phyloP scores from a whole-genome alignment of 2,113 vertebrate genomes.

The Nymphicus hollandicus region DNA sequence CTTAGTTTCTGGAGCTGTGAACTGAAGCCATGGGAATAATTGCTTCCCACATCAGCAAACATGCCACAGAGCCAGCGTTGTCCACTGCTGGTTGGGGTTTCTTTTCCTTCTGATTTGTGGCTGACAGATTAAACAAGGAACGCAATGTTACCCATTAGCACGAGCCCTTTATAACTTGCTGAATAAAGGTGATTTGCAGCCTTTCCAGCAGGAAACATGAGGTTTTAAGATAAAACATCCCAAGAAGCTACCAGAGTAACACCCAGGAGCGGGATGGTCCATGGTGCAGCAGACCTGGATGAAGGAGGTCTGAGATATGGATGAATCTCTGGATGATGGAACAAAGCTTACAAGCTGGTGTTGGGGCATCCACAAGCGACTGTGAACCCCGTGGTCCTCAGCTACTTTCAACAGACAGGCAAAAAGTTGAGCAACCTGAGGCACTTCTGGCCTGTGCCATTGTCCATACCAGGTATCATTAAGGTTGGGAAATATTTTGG shows the following conservation, averaged over 20 bases:
- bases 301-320: background rate
- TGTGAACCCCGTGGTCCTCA: background rate
- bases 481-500: background rate
- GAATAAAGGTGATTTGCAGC: background rate
- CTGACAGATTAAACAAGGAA: background rate
- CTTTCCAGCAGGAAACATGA: background rate
- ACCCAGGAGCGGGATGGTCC: background rate
- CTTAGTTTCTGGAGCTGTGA: background rate
- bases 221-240: background rate
- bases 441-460: background rate
- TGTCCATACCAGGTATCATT: background rate
- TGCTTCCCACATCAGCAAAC: background rate
- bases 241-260: background rate
- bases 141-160: background rate
- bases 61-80: background rate
- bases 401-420: background rate
- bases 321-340: background rate
- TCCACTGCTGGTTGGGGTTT: background rate
- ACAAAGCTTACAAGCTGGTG: background rate
- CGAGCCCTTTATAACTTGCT: background rate
- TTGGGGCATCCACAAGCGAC: background rate
- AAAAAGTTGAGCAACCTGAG: background rate
- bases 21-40: background rate
- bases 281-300: background rate
- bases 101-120: background rate